A percentile compares a stretch with the other conserved stretches of the same genome.
phyloP scores from a whole-genome alignment of 1,140 invertebrate species.

The Heliconius himera region DNA sequence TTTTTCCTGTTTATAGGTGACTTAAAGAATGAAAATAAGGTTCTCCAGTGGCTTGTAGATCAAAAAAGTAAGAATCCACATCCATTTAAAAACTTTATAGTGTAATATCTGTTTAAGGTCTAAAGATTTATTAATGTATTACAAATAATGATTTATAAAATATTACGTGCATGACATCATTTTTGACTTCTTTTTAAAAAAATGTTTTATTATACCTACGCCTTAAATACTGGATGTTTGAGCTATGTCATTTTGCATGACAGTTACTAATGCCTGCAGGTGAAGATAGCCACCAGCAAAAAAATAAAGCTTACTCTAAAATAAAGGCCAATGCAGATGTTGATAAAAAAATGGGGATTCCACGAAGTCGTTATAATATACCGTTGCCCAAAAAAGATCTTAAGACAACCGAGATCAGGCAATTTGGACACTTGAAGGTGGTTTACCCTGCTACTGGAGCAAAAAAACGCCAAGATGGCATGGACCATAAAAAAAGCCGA shows the following conservation, averaged over 20 bases:
- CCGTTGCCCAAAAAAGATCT: conserved; percentile 37
- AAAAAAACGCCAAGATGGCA: conserved; percentile 66
- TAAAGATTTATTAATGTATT: conserved; percentile 54
- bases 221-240: conserved; percentile 79
- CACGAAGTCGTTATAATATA: conserved; percentile 40
- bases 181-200: conserved; percentile 63
- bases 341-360: conserved; percentile 65
- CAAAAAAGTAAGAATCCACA: conserved; percentile 93
- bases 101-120: conserved; percentile 59
- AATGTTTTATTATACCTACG: conserved; percentile 63
- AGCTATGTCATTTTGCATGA: conserved; percentile 82
- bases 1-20: conserved; percentile 89
- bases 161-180: conserved; percentile 79
- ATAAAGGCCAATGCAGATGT: conserved; percentile 78
- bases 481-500: conserved; percentile 38
- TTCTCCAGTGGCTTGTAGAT: conserved; percentile 96
- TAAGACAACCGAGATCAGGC: conserved; percentile 48
- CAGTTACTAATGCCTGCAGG: conserved; percentile 83
- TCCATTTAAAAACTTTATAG: conserved; percentile 74
- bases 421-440: conserved; percentile 52
- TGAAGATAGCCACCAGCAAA: conserved; percentile 79
- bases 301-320: conserved; percentile 73
- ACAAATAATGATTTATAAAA: conserved; percentile 57
- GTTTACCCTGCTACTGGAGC: conserved; percentile 44
- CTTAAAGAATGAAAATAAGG: conserved; percentile 96